Evolutionary conservation across 2,797 vertebrate genomes (phyloP).

Genomic region (Pampus argenteus): DNA sequence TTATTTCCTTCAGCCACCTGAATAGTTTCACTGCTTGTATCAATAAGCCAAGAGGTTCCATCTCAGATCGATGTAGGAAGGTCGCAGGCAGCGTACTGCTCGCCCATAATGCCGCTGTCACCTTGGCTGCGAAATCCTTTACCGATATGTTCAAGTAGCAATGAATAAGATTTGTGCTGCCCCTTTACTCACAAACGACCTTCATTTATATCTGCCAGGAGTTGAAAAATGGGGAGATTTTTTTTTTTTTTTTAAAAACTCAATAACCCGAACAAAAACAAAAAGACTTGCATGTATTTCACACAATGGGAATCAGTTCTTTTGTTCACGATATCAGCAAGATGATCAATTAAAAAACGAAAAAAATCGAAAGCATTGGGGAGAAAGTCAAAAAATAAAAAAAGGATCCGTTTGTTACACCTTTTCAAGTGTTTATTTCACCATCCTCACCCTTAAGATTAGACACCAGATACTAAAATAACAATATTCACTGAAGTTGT

Average conservation of each 20-base stretch:
- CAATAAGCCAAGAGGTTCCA: background rate
- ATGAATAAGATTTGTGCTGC: conserved; percentile 4
- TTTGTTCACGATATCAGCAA: background rate
- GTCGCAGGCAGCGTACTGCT: background rate
- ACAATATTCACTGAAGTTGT: conserved; percentile 28
- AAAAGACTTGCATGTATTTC: too few species aligned
- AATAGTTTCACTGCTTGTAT: conserved; percentile 1
- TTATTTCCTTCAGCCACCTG: background rate
- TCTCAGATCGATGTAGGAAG: background rate
- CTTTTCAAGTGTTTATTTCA: conserved; percentile 69
- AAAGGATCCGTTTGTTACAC: conserved; percentile 8
- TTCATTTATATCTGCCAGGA: conserved; percentile 34
- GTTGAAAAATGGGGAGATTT: conserved; percentile 3
- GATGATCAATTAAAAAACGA: too few species aligned
- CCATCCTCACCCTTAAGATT: conserved; percentile 28
- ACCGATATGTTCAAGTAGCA: conserved; percentile 14
- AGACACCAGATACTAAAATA: conserved; percentile 48
- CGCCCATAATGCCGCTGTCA: background rate
- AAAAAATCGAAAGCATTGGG: too few species aligned
- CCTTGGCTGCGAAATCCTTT: conserved; percentile 14
- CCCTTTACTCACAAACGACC: conserved; percentile 6
- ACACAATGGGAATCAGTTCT: background rate
- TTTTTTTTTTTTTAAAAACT: background rate
- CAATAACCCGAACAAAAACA: background rate
- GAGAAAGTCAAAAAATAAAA: background rate